A percentile compares a stretch with the other conserved stretches of the same genome.
Evolutionary conservation across 2,113 vertebrate genomes (phyloP).

Genomic region (Tragelaphus imberbis): DNA sequence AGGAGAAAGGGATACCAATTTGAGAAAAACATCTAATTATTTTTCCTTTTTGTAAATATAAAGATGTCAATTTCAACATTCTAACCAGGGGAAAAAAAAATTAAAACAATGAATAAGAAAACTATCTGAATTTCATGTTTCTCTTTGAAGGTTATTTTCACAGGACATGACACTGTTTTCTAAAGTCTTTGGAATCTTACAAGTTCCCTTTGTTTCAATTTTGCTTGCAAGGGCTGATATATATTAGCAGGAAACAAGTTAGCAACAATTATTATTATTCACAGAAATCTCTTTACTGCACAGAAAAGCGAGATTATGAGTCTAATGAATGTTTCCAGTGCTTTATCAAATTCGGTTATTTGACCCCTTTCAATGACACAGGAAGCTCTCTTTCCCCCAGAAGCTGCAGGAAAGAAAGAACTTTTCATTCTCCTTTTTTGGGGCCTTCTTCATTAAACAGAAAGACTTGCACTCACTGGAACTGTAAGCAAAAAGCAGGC

Average conservation of each 20-base stretch:
- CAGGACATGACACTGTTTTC: not conserved
- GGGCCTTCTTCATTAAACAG: not conserved
- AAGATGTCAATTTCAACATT: not conserved
- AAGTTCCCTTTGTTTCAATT: constrained; percentile 35
- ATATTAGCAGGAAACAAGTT: constrained; percentile 22
- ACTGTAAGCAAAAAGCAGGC: not conserved
- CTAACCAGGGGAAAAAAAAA: not conserved
- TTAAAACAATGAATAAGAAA: not conserved
- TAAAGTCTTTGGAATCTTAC: not conserved
- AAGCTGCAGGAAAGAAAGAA: not conserved
- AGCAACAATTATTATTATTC: not conserved
- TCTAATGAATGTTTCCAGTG: not conserved
- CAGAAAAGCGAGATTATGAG: not conserved
- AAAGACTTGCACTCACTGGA: not conserved
- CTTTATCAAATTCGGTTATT: constrained; percentile 36
- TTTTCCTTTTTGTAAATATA: not conserved
- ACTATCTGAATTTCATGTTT: not conserved
- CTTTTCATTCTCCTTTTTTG: not conserved
- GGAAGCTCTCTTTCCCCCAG: not conserved
- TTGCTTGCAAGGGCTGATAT: not conserved
- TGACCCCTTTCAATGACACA: not conserved
- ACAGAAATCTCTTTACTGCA: not conserved
- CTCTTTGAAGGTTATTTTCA: constrained; percentile 1
- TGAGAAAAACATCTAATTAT: not conserved
- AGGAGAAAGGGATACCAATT: not conserved